A percentile compares a stretch with the other conserved stretches of the same genome.
Evolutionary conservation across 2,797 vertebrate species (phyloP).

Genomic region (Periparus ater): DNA sequence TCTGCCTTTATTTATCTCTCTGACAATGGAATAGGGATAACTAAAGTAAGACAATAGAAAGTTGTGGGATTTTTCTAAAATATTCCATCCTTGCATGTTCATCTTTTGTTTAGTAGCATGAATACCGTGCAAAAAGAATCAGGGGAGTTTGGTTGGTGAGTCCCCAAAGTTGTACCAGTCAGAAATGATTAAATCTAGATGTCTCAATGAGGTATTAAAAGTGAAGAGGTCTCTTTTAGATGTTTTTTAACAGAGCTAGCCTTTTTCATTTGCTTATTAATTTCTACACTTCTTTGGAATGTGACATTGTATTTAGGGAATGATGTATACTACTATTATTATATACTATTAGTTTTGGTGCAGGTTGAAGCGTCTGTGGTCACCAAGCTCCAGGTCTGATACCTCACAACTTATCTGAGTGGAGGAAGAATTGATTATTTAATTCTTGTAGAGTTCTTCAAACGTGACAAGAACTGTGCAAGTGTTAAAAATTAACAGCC

Average conservation of each 20-base stretch:
- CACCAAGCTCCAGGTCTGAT: neutral
- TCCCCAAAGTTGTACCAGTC: neutral
- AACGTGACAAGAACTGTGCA: neutral
- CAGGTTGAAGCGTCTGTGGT: neutral
- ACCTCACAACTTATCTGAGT: neutral
- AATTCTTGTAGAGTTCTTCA: neutral
- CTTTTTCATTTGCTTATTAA: neutral
- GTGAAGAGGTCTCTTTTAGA: neutral
- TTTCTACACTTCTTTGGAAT: neutral
- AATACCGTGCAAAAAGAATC: neutral
- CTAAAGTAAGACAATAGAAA: neutral
- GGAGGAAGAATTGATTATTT: neutral
- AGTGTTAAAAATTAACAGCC: neutral
- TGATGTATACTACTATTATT: neutral
- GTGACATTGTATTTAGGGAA: neutral
- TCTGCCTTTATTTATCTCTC: neutral
- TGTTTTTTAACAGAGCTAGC: rapidly evolving
- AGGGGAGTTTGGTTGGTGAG: neutral
- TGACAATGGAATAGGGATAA: neutral
- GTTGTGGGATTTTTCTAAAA: neutral
- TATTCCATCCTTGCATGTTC: rapidly evolving
- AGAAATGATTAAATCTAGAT: neutral
- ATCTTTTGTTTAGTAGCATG: neutral
- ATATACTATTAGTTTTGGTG: neutral
- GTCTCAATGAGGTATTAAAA: neutral